Conservation (phyloP, 2,113 vertebrate species). For the human region DNA sequence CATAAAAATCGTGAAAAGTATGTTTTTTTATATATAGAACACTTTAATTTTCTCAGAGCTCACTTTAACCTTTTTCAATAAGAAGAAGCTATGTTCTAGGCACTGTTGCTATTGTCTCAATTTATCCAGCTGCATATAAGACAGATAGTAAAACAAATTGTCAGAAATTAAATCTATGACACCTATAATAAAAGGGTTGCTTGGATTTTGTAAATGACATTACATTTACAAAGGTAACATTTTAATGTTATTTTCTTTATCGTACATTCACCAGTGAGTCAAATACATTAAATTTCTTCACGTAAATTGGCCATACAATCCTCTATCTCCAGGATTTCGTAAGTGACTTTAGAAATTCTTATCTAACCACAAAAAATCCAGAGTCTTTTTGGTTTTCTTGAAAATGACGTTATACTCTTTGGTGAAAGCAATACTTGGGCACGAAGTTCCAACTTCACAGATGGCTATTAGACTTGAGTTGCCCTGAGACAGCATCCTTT, state of each 20-base stretch:
- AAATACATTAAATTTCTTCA: not conserved
- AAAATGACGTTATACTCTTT: not conserved
- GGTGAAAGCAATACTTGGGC: not conserved
- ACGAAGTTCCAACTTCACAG: not conserved
- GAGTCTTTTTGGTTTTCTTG: not conserved
- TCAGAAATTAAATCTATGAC: not conserved
- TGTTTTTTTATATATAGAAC: not conserved
- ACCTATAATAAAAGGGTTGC: not conserved
- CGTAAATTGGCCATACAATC: not conserved
- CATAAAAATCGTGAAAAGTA: not conserved
- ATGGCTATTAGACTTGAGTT: not conserved
- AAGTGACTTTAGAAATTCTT: not conserved
- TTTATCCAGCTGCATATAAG: not conserved
- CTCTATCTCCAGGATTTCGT: not conserved
- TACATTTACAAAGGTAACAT: not conserved
- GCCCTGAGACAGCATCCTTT: not conserved
- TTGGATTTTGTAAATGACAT: not conserved
- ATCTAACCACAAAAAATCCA: not conserved
- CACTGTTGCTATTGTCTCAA: not conserved
- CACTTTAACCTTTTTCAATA: not conserved
- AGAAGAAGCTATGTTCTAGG: not conserved
- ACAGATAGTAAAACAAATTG: not conserved
- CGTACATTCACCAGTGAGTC: not conserved
- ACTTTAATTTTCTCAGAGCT: constrained; percentile 9
- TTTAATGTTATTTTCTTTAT: not conserved